Evolutionary conservation across 1,140 invertebrate genomes (phyloP).

Genomic region (Sycophaga agraensis): DNA sequence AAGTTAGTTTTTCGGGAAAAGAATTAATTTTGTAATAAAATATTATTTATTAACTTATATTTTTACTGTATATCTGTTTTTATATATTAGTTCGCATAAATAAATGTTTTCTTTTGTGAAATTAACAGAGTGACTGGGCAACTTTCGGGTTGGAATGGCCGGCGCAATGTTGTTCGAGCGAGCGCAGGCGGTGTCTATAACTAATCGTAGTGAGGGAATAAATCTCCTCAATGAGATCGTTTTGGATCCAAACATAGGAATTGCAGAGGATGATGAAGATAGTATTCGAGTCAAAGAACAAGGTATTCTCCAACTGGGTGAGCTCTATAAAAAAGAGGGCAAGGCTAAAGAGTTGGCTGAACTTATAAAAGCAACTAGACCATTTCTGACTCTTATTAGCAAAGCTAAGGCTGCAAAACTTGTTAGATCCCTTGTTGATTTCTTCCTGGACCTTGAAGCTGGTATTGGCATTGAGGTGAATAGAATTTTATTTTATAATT

Average conservation of each 20-base stretch:
- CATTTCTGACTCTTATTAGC: slow-evolving; percentile 91
- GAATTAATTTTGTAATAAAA: too few relatives aligned
- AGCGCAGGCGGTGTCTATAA: slow-evolving; percentile 69
- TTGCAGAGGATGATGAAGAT: slow-evolving; percentile 80
- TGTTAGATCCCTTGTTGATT: slow-evolving; percentile 93
- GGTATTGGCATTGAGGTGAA: slow-evolving; percentile 83
- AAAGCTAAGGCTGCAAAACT: slow-evolving; percentile 99
- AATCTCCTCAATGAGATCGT: slow-evolving; percentile 72
- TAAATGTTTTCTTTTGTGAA: too few relatives aligned
- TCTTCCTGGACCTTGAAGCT: slow-evolving; percentile 95
- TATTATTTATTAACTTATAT: too few relatives aligned
- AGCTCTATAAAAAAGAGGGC: slow-evolving; percentile 87
- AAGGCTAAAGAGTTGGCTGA: slow-evolving; percentile 92
- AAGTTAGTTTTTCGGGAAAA: too few relatives aligned
- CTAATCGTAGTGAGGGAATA: slow-evolving; percentile 71
- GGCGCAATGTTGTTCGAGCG: slow-evolving; percentile 84
- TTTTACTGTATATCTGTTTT: too few relatives aligned
- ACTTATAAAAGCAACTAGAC: slow-evolving; percentile 90
- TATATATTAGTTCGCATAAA: too few relatives aligned
- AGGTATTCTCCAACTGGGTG: slow-evolving; percentile 84
- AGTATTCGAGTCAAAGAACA: slow-evolving; percentile 86
- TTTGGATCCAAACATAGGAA: slow-evolving; percentile 64
- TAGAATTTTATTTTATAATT: background rate
- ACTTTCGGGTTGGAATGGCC: slow-evolving; percentile 63
- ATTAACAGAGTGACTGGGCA: slow-evolving; percentile 25